A percentile compares a stretch with the other conserved stretches of the same genome.
Conservation (phyloP, 2,888 invertebrate genomes). For the Ormyrus rosae region DNA sequence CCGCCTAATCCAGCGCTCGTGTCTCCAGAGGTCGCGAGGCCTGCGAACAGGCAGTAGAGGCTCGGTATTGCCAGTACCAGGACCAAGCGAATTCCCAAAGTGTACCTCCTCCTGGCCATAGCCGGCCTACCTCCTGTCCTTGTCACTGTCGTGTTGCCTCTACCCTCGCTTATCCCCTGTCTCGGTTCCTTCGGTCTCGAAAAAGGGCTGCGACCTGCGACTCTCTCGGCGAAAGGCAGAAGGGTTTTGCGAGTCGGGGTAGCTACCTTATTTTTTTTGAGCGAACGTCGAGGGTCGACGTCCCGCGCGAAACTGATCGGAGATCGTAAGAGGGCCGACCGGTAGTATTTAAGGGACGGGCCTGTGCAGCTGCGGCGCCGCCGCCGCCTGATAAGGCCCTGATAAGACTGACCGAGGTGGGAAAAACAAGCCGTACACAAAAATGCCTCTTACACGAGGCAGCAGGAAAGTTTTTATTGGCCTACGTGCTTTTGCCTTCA, state of each 20-base stretch:
- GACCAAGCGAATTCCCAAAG: conserved; percentile 67
- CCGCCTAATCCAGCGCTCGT: conserved; percentile 35
- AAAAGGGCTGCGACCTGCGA: background rate
- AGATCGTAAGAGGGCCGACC: conserved; percentile 55
- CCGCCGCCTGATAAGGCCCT: no score
- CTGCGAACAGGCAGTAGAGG: conserved; percentile 66
- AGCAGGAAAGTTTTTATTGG: conserved; percentile 18
- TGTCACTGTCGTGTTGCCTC: background rate
- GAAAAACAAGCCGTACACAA: background rate
- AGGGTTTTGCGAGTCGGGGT: background rate
- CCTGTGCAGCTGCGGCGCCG: no score
- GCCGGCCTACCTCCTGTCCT: conserved; percentile 45
- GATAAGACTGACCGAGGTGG: conserved; percentile 24
- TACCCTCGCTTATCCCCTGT: no score
- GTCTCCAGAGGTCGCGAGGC: conserved; percentile 57
- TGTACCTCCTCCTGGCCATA: conserved; percentile 67
- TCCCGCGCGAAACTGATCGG: conserved; percentile 61
- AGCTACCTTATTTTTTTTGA: background rate
- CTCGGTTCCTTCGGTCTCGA: background rate
- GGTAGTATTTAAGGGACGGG: conserved; percentile 54
- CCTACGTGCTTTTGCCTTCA: background rate
- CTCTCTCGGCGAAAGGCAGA: background rate
- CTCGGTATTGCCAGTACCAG: conserved; percentile 68
- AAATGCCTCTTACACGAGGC: conserved; percentile 5
- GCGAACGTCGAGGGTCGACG: conserved; percentile 56